Base-by-base conservation (phyloP, 2,888 invertebrate species). In the Oscheius myriophilus region DNA sequence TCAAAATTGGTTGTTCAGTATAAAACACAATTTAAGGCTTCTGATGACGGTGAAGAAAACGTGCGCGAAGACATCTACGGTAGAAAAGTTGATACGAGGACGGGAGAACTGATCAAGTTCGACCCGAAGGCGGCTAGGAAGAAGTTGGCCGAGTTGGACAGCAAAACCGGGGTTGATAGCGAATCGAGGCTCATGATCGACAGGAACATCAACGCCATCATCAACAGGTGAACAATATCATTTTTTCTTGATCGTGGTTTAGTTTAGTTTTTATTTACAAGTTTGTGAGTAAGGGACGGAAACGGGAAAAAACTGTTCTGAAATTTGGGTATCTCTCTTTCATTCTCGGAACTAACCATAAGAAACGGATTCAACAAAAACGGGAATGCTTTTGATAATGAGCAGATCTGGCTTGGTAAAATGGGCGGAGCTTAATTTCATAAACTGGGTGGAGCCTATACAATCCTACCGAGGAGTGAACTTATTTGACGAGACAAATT, bases 61-160 rank as follows among this genome's bases (percentile, higher is more conserved):
- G 66, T 65, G 61, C 23, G 67, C 2, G 72, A 78, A 51, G 80
- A 80, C 57, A 80, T 80, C 59, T 80, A 80, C 63, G 80, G 80
- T 14, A 67, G 78, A 45, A 76, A 73, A 58, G 69, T 80, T 43
- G 74, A 80, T 23, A 68, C 68, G 66, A 43, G 58, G 16, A 78
- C 76, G 4, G 76, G 80, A 18, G 71, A 72, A 21, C 67, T 80
- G 41, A 80, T 80, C 63, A 70, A 76, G 18, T 78, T 75, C 62
- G 76, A 80, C 42, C 80, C 78, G 43, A 52, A 63, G 23, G 80
- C 75, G 0, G 80, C 80, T 0, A 53, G 70, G 26, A 54, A 63
- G n/a, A 80, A 80, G 49, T 66, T 80, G 11, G 73, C 70, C 11
- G 76, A 80, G 45, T 63, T 80, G 25, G 78, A 80, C 41, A 66